Conservation (phyloP, 2,113 vertebrate species). For the Cisticola juncidis region DNA sequence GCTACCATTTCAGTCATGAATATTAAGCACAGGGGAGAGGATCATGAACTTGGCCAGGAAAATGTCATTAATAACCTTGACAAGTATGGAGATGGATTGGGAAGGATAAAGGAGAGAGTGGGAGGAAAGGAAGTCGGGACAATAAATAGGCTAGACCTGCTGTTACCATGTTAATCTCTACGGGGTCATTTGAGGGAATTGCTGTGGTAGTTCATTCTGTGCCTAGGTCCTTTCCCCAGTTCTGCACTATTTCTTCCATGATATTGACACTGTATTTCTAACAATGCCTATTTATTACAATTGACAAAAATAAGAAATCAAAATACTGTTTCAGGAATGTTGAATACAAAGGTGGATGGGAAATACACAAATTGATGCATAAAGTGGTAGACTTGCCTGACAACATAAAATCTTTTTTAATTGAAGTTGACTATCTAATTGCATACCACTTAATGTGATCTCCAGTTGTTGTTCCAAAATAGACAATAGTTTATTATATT, state of each 20-base stretch:
- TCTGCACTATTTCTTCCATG: background rate
- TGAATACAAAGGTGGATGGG: background rate
- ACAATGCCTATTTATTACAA: background rate
- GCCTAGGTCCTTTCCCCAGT: background rate
- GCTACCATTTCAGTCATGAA: background rate
- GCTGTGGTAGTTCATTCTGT: background rate
- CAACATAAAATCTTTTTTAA: conserved; percentile 6
- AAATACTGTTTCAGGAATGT: background rate
- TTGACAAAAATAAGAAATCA: background rate
- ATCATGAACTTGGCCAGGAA: background rate
- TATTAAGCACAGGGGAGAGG: background rate
- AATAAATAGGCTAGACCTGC: conserved; percentile 45
- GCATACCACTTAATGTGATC: background rate
- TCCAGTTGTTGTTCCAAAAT: conserved; percentile 26
- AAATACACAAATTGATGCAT: background rate
- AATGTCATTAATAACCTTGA: conserved; percentile 25
- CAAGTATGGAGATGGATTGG: conserved; percentile 30
- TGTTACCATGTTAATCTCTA: conserved; percentile 52
- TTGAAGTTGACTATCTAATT: background rate
- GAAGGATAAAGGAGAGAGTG: conserved; percentile 57
- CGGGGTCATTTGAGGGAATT: background rate
- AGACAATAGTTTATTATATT: background rate
- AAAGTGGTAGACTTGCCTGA: background rate
- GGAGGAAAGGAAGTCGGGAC: conserved; percentile 44
- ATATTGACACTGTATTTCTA: background rate